Evolutionary conservation across 2,797 vertebrate species (phyloP).

Genomic region (Ctenochaetus hawaiiensis): DNA sequence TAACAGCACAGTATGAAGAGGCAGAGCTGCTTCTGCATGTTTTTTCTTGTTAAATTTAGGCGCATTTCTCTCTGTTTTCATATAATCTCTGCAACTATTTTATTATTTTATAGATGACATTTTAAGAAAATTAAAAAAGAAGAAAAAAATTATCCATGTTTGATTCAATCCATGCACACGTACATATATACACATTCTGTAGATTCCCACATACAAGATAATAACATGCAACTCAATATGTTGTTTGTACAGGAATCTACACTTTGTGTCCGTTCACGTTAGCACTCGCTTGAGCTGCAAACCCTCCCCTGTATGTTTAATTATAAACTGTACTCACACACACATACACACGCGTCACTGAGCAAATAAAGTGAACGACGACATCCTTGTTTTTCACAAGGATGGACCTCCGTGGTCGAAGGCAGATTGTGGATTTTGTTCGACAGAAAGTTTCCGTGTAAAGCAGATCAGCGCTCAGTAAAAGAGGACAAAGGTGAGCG

Average conservation of each 20-base stretch:
- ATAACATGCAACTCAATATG: no score
- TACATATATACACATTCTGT: no score
- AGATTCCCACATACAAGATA: no score
- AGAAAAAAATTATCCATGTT: neutral
- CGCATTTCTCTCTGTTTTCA: neutral
- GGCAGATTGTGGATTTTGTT: constrained; percentile 15
- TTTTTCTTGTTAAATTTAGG: neutral
- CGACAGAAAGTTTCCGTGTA: constrained; percentile 25
- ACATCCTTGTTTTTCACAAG: neutral
- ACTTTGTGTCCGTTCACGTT: neutral
- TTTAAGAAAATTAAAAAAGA: neutral
- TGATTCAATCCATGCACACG: neutral
- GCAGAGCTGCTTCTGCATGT: constrained; percentile 1
- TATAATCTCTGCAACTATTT: neutral
- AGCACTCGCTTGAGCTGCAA: neutral
- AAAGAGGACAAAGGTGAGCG: constrained; percentile 38
- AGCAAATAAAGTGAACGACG: neutral
- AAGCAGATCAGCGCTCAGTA: constrained; percentile 32
- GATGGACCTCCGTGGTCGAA: neutral
- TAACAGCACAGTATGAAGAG: neutral
- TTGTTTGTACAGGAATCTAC: neutral
- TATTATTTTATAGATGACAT: neutral
- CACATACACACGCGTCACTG: neutral
- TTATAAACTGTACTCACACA: neutral
- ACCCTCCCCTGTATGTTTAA: neutral